A percentile compares a stretch with the other conserved stretches of the same genome.
Conservation (phyloP, 2,113 vertebrate species). For the Oryzias curvinotus region DNA sequence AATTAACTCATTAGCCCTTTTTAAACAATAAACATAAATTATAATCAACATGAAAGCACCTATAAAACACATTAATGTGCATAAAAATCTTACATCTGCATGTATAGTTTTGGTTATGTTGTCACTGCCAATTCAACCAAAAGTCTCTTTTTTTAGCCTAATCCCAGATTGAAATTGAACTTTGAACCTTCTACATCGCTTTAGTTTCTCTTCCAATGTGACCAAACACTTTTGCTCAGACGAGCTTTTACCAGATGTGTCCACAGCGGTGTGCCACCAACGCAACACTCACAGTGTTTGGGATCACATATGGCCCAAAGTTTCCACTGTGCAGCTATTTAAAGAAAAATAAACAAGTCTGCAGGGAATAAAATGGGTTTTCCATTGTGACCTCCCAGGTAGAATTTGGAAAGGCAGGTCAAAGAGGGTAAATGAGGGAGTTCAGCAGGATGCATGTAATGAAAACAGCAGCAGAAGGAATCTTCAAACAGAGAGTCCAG, state of each 20-base stretch:
- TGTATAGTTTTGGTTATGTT: no score
- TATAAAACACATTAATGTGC: no score
- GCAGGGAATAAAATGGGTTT: slow-evolving; percentile 37
- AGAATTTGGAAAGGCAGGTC: slow-evolving; percentile 26
- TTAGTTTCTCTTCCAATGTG: neutral
- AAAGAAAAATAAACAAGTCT: slow-evolving; percentile 40
- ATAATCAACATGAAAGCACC: no score
- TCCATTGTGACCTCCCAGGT: slow-evolving; percentile 45
- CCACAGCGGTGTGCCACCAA: slow-evolving; percentile 14
- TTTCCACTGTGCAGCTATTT: slow-evolving; percentile 67
- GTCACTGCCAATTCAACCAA: no score
- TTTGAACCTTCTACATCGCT: neutral
- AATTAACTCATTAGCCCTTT: no score
- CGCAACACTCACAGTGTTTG: slow-evolving; percentile 12
- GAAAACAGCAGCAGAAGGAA: slow-evolving; percentile 20
- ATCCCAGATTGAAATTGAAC: neutral
- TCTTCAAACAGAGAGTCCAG: neutral
- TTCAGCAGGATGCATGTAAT: neutral
- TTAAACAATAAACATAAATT: no score
- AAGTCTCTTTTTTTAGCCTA: no score
- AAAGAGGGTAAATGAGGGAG: slow-evolving; percentile 29
- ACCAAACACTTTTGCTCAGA: neutral
- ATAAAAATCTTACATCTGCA: no score
- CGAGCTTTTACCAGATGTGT: slow-evolving; percentile 50
- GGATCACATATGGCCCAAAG: slow-evolving; percentile 20